Conservation (phyloP, 2,797 vertebrate species). For the Sciaenops ocellatus region DNA sequence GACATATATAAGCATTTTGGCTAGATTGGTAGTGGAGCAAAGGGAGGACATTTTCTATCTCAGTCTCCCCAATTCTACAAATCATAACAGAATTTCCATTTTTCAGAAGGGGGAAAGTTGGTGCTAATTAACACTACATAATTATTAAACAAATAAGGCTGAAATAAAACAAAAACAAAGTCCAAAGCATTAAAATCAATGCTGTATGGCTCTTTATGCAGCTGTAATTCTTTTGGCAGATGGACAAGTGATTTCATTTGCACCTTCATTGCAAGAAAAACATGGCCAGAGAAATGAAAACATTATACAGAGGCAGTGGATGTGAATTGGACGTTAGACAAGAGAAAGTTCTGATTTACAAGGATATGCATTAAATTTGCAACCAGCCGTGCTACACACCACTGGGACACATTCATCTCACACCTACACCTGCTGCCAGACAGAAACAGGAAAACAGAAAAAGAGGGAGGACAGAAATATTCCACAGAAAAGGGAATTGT, state of each 20-base stretch:
- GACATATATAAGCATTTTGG: background rate
- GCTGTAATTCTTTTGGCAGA: constrained; percentile 64
- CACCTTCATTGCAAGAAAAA: constrained; percentile 68
- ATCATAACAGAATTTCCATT: constrained; percentile 49
- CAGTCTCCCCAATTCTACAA: constrained; percentile 69
- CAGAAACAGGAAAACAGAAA: constrained; percentile 56
- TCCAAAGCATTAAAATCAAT: constrained; percentile 19
- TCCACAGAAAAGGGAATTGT: constrained; percentile 28
- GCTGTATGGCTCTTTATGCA: constrained; percentile 39
- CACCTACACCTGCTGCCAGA: constrained; percentile 65
- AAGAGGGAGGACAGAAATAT: constrained; percentile 20
- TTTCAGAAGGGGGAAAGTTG: constrained; percentile 35
- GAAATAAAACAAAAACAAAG: constrained; percentile 63
- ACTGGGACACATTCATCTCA: constrained; percentile 64
- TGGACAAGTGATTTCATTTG: constrained; percentile 73
- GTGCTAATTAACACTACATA: constrained; percentile 62
- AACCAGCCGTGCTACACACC: constrained; percentile 60
- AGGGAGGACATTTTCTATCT: constrained; percentile 16
- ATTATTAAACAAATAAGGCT: constrained; percentile 54
- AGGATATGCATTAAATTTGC: constrained; percentile 71
- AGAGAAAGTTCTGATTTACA: constrained; percentile 69
- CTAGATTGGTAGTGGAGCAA: background rate
- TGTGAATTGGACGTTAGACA: constrained; percentile 63
- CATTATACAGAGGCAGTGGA: constrained; percentile 60
- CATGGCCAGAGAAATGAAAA: constrained; percentile 65